Evolutionary conservation across 2,113 vertebrate species (phyloP).

Genomic region (Halichoeres trimaculatus): DNA sequence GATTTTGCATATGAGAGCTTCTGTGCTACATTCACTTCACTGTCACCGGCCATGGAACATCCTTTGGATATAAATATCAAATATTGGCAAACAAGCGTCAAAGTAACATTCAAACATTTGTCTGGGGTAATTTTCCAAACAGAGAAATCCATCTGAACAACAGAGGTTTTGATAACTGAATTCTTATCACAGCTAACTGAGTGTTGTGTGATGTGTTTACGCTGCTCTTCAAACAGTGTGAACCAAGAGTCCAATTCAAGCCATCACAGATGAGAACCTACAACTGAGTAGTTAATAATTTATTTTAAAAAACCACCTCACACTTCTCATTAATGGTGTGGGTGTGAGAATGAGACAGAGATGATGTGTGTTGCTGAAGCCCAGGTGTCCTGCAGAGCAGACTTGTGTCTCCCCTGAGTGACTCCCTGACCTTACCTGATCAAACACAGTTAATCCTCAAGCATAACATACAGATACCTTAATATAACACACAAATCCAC

Average conservation of each 20-base stretch:
- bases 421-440: constrained; percentile 62
- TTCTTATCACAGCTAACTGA: constrained; percentile 65
- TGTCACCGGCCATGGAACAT: not conserved
- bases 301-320: constrained; percentile 47
- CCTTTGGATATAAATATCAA: constrained; percentile 35
- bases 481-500: constrained; percentile 44
- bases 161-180: constrained; percentile 53
- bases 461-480: constrained; percentile 52
- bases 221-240: constrained; percentile 64
- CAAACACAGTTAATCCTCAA: constrained; percentile 71
- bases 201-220: constrained; percentile 61
- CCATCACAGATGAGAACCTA: constrained; percentile 49
- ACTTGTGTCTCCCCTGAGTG: constrained; percentile 36
- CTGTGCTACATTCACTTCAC: not conserved
- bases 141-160: constrained; percentile 19
- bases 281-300: constrained; percentile 76
- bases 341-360: constrained; percentile 15
- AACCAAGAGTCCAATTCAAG: constrained; percentile 53
- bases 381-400: constrained; percentile 50
- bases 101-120: constrained; percentile 26
- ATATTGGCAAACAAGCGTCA: constrained; percentile 33
- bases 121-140: constrained; percentile 47
- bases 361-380: constrained; percentile 28
- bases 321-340: constrained; percentile 55
- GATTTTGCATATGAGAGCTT: not conserved